Evolutionary conservation across 2,797 vertebrate genomes (phyloP).

Genomic region (Acrossocheilus wenchowensis): DNA sequence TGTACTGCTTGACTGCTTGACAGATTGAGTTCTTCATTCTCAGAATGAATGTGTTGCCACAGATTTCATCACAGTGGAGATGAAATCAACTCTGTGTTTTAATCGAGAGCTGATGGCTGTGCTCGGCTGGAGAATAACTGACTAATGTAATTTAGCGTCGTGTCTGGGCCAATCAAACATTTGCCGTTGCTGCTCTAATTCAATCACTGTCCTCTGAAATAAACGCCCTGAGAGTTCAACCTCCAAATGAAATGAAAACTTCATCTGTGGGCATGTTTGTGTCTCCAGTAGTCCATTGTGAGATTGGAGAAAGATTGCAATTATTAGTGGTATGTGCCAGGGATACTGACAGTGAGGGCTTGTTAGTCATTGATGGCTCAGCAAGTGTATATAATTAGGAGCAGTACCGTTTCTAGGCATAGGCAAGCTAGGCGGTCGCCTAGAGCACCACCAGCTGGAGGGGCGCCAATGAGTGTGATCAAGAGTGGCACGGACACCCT

Average conservation of each 20-base stretch:
- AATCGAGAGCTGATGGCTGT: conserved; percentile 61
- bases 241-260: conserved; percentile 53
- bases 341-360: conserved; percentile 3
- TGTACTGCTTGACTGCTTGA: conserved; percentile 39
- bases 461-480: no score
- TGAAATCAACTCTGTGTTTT: conserved; percentile 62
- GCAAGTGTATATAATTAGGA: conserved; percentile 4
- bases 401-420: no score
- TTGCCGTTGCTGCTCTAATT: conserved; percentile 54
- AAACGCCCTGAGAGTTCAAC: conserved; percentile 46
- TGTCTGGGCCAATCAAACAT: conserved; percentile 56
- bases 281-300: conserved; percentile 12
- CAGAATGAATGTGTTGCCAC: conserved; percentile 47
- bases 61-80: conserved; percentile 52
- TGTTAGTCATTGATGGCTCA: conserved; percentile 9
- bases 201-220: conserved; percentile 52
- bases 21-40: conserved; percentile 44
- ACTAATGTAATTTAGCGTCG: conserved; percentile 60
- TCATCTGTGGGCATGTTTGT: conserved; percentile 36
- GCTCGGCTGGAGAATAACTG: conserved; percentile 58
- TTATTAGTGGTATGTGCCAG: conserved; percentile 12
- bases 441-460: no score
- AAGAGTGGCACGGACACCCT: no score
- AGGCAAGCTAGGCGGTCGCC: no score
- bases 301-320: conserved; percentile 2